Base-by-base conservation (phyloP, 2,113 vertebrate genomes). In the Puma concolor region DNA sequence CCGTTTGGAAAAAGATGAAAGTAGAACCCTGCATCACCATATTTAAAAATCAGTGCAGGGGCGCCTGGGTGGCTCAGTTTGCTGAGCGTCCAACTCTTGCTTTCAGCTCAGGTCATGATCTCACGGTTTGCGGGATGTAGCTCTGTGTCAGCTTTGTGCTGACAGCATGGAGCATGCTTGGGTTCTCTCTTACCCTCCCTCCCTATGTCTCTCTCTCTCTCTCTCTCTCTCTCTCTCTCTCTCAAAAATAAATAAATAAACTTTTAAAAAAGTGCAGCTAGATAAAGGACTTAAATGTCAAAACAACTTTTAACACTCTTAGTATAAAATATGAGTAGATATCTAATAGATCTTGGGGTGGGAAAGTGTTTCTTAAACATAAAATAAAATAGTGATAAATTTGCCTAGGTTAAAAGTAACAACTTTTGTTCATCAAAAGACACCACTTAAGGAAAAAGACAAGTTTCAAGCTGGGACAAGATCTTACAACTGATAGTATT, bases 351-450 rank as follows among this genome's bases (percentile, higher is more conserved):
- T 74, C 52, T 80, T 41, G 12, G 52, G 12, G 48, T 94, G 14
- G 76, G 31, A 21, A 71, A 74, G 15, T 29, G 12, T 80, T 94
- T 97, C 66, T 81, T 91, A 84, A 93, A 57, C 81, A 69, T 79
- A 97, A 80, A 89, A 84, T 88, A 97, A 91, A 90, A 86, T 91
- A 91, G 57, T 95, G 57, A 94, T 91, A 95, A 76, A 41, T 95
- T 93, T 96, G 1, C 54, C 64, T 91, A 91, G 41, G 92, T 85
- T 94, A 91, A 93, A 97, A 87, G 4, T 74, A 93, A 93, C 16
- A 93, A 84, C 23, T 81, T 52, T 31, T 76, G 38, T 94, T 82
- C 15, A 94, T 95, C 72, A 88, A 48, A 97, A 95, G 72, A 79
- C 29, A 91, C 44, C 36, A 60, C 85, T 93, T 86, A 91, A 88